phyloP scores from a whole-genome alignment of 2,797 vertebrate species.

The Loriculus beryllinus region DNA sequence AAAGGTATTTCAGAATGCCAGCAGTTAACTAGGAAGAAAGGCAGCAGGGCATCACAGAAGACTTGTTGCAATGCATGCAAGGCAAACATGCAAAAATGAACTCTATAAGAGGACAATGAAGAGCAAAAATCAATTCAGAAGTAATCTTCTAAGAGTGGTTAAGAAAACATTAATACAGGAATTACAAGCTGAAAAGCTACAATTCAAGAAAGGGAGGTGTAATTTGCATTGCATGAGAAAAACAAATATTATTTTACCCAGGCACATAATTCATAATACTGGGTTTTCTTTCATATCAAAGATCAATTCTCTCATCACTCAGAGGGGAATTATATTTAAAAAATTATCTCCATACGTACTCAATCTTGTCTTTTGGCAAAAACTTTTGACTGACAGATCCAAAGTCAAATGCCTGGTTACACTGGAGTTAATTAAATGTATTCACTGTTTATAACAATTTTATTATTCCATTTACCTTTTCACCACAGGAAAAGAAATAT shows the following conservation, averaged over 20 bases:
- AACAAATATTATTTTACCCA: neutral
- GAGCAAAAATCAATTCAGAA: neutral
- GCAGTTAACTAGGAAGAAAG: neutral
- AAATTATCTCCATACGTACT: neutral
- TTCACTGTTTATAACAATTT: neutral
- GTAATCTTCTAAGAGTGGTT: neutral
- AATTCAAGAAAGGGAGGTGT: neutral
- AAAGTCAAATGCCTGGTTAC: neutral
- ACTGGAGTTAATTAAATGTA: neutral
- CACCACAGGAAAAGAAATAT: neutral
- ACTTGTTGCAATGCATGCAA: neutral
- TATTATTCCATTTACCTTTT: neutral
- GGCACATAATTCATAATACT: neutral
- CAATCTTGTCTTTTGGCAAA: neutral
- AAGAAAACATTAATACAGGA: neutral
- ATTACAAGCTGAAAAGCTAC: neutral
- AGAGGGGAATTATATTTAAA: neutral
- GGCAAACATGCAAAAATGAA: neutral
- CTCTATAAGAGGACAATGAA: neutral
- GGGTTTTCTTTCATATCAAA: neutral
- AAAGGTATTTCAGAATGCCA: neutral
- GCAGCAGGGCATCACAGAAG: accelerated
- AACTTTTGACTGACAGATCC: neutral
- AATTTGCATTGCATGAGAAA: neutral
- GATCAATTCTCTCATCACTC: neutral